A percentile compares a stretch with the other conserved stretches of the same genome.
phyloP scores from a whole-genome alignment of 1,140 invertebrate species.

The Grapholita molesta region DNA sequence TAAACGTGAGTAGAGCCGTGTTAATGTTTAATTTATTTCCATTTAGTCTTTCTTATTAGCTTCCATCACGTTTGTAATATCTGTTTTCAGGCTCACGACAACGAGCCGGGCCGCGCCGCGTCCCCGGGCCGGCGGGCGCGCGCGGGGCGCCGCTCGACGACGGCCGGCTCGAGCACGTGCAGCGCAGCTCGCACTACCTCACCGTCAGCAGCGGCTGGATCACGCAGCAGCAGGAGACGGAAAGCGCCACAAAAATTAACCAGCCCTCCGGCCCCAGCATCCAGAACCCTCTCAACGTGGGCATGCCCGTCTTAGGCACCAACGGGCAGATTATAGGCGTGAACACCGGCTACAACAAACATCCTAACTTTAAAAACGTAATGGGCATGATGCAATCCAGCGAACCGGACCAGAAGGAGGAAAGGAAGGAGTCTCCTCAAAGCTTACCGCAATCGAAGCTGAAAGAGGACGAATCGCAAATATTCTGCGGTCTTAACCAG shows the following conservation, averaged over 20 bases:
- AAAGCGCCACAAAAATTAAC: conserved; percentile 40
- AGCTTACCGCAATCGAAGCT: conserved; percentile 27
- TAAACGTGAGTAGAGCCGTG: too few relatives aligned
- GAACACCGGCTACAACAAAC: conserved; percentile 67
- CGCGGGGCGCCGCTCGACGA: conserved; percentile 33
- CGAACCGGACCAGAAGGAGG: conserved; percentile 52
- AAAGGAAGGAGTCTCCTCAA: conserved; percentile 49
- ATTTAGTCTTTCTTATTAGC: too few relatives aligned
- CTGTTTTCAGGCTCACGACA: conserved; percentile 44
- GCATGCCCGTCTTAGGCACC: conserved; percentile 74
- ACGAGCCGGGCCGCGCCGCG: conserved; percentile 46
- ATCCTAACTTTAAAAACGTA: conserved; percentile 48
- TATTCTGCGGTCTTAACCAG: conserved; percentile 69
- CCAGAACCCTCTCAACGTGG: conserved; percentile 45
- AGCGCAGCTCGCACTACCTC: conserved; percentile 66
- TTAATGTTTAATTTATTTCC: background rate
- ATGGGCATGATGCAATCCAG: conserved; percentile 37
- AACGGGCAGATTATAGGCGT: conserved; percentile 80
- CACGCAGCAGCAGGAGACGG: conserved; percentile 55
- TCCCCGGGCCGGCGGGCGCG: conserved; percentile 41
- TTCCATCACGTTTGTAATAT: background rate
- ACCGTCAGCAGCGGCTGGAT: conserved; percentile 72
- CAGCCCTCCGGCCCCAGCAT: conserved; percentile 27
- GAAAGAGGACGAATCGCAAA: conserved; percentile 66
- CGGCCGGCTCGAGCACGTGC: conserved; percentile 59